Conservation (phyloP, 2,113 vertebrate species). For the Datnioides undecimradiatus region DNA sequence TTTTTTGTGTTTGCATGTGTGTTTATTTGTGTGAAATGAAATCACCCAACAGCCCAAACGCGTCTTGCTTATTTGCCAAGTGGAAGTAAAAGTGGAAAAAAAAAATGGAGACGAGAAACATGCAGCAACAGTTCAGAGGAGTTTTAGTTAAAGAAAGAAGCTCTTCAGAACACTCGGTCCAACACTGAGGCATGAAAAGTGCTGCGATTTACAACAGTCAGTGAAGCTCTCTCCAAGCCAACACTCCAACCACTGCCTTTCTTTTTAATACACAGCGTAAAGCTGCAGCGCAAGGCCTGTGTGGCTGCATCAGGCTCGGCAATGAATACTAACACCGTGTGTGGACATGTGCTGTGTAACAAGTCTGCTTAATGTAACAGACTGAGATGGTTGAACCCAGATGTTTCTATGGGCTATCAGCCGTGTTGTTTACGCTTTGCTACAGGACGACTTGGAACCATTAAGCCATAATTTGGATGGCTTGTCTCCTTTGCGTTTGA, state of each 20-base stretch:
- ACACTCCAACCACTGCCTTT: constrained; percentile 36
- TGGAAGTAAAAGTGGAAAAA: constrained; percentile 19
- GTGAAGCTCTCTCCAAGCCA: constrained; percentile 33
- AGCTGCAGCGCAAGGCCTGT: constrained; percentile 54
- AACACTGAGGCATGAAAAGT: constrained; percentile 24
- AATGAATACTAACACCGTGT: constrained; percentile 74
- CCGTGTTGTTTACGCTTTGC: too few relatives aligned
- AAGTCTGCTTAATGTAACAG: constrained; percentile 44
- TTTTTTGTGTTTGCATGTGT: constrained; percentile 16
- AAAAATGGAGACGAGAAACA: not conserved
- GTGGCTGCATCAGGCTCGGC: constrained; percentile 59
- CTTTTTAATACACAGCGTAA: constrained; percentile 52
- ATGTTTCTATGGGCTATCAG: constrained; percentile 8
- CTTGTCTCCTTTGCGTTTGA: not conserved
- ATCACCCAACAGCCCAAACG: constrained; percentile 2
- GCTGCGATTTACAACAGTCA: constrained; percentile 56
- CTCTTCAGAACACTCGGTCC: constrained; percentile 47
- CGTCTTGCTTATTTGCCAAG: constrained; percentile 17
- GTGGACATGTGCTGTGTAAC: constrained; percentile 63
- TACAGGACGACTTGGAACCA: not conserved
- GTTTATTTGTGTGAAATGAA: constrained; percentile 23
- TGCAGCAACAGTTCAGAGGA: constrained; percentile 13
- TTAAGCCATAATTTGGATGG: not conserved
- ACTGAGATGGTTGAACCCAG: not conserved
- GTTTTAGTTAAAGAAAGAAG: constrained; percentile 22